Percentiles rank a stretch among this genome's conserved stretches.
These are phyloP conservation scores for Anisognathus igniventris DNA, from an alignment of 2,797 vertebrate genomes.

Conservation along the genomic window DNA sequence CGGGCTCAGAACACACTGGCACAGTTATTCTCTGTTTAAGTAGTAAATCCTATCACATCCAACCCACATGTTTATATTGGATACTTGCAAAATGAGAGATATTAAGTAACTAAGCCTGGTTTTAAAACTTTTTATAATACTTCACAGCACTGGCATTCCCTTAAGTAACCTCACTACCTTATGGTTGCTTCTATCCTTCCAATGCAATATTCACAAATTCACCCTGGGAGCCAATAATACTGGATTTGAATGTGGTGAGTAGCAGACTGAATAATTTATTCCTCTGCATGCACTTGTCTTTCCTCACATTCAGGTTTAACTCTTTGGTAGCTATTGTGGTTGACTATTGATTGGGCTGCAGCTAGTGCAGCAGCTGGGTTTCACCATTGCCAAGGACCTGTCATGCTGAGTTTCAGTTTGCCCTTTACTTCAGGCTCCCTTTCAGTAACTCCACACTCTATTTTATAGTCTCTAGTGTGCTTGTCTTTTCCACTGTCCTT, in stretches of 20 bases:
- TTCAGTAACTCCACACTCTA: neutral
- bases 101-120: slow-evolving; percentile 4
- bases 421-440: neutral
- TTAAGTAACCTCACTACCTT: slow-evolving; percentile 5
- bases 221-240: neutral
- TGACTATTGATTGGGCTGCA: neutral
- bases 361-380: neutral
- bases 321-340: neutral
- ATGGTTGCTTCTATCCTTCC: neutral
- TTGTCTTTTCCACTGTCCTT: neutral
- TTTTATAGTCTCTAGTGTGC: neutral
- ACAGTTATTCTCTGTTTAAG: neutral
- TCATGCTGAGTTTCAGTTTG: neutral
- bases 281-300: neutral
- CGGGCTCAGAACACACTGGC: neutral
- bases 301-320: neutral
- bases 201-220: neutral
- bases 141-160: neutral
- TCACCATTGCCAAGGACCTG: neutral
- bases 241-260: neutral
- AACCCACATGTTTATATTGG: slow-evolving; percentile 17
- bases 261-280: neutral
- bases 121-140: neutral
- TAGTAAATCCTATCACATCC: slow-evolving; percentile 25
- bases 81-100: neutral